Evolutionary conservation across 2,888 invertebrate species (phyloP).

Genomic region (Leptinotarsa tumamoca): DNA sequence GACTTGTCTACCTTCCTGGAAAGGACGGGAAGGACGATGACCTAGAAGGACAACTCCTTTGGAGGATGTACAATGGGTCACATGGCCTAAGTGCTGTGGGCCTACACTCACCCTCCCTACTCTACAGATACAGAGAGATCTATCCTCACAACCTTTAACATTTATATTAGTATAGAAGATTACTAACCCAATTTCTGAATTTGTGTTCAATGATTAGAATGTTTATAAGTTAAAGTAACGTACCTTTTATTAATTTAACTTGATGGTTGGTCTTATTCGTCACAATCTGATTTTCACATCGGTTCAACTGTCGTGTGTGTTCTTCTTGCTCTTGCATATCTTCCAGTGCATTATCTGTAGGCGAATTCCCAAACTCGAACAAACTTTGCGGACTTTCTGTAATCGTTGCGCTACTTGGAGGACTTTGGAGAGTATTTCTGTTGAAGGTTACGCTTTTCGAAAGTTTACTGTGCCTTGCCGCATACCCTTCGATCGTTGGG

Average conservation of each 20-base stretch:
- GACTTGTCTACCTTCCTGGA: too few species aligned
- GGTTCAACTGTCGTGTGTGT: conserved; percentile 70
- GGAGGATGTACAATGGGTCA: too few species aligned
- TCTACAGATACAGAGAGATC: too few species aligned
- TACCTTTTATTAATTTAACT: conserved; percentile 72
- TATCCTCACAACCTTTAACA: too few species aligned
- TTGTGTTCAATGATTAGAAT: too few species aligned
- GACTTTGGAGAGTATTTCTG: conserved; percentile 84
- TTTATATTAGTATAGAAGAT: too few species aligned
- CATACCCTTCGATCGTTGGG: conserved; percentile 89
- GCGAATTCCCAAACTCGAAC: conserved; percentile 62
- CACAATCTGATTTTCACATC: conserved; percentile 71
- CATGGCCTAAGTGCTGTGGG: too few species aligned
- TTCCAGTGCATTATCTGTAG: conserved; percentile 57
- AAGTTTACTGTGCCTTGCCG: conserved; percentile 87
- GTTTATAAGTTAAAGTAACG: conserved; percentile 28
- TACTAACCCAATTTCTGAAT: too few species aligned
- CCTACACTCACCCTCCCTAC: too few species aligned
- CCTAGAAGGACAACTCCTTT: too few species aligned
- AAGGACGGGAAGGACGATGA: too few species aligned
- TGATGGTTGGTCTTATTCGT: conserved; percentile 73
- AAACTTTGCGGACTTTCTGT: conserved; percentile 52
- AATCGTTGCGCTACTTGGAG: conserved; percentile 69
- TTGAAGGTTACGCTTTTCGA: conserved; percentile 92
- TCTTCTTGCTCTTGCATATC: conserved; percentile 67